A percentile compares a stretch with the other conserved stretches of the same genome.
Conservation (phyloP, 2,797 vertebrate genomes). For the Apogon talboti region DNA sequence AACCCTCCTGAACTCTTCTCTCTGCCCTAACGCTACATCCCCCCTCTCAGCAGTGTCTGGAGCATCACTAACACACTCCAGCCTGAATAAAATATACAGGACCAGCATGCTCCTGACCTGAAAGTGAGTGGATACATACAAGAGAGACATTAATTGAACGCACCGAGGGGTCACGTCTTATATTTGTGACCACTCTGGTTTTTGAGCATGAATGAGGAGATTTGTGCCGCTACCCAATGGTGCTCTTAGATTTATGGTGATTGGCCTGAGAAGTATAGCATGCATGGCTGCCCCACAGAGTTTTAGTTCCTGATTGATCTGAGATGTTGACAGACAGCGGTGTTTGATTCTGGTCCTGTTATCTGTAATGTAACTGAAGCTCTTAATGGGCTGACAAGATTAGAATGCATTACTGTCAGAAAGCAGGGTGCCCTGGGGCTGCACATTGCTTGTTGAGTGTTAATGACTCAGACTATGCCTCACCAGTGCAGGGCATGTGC, state of each 20-base stretch:
- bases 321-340: slow-evolving; percentile 78
- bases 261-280: slow-evolving; percentile 43
- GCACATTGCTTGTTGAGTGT: slow-evolving; percentile 71
- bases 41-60: slow-evolving; percentile 44
- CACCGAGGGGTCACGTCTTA: slow-evolving; percentile 39
- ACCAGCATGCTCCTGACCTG: slow-evolving; percentile 31
- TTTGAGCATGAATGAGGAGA: slow-evolving; percentile 5
- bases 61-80: slow-evolving; percentile 50
- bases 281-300: slow-evolving; percentile 60
- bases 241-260: slow-evolving; percentile 38
- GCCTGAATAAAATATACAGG: slow-evolving; percentile 71
- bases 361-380: slow-evolving; percentile 81
- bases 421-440: slow-evolving; percentile 76
- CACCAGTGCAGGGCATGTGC: slow-evolving; percentile 66
- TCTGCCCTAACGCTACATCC: slow-evolving; percentile 13
- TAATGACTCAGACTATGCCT: slow-evolving; percentile 79
- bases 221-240: not conserved
- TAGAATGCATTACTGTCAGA: slow-evolving; percentile 84
- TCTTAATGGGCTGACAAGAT: slow-evolving; percentile 82
- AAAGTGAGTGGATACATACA: slow-evolving; percentile 49
- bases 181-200: slow-evolving; percentile 43
- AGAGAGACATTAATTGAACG: slow-evolving; percentile 61
- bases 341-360: slow-evolving; percentile 80
- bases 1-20: slow-evolving; percentile 38
- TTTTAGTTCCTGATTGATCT: slow-evolving; percentile 75